Percentiles rank a stretch among this genome's conserved stretches.
Evolutionary conservation across 2,888 invertebrate species (phyloP).

Genomic region (Nephrotoma guestfalica): DNA sequence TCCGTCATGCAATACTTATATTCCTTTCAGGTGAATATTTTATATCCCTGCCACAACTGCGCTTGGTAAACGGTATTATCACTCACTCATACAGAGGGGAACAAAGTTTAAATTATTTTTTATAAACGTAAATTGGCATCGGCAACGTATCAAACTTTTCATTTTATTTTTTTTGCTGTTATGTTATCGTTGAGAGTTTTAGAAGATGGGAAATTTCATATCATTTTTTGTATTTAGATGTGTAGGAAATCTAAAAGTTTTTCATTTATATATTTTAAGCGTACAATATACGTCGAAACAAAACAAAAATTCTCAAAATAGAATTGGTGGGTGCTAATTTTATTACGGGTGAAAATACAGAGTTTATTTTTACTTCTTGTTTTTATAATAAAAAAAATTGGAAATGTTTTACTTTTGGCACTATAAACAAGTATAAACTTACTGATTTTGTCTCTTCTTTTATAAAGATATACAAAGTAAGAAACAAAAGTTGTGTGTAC

Average conservation of each 20-base stretch:
- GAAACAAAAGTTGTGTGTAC: not conserved
- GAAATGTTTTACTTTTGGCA: not conserved
- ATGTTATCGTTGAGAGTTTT: not conserved
- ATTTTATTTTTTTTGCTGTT: not conserved
- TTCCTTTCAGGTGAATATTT: not conserved
- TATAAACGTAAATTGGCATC: not conserved
- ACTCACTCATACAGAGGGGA: not conserved
- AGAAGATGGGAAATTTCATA: not conserved
- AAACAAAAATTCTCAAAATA: not conserved
- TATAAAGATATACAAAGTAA: not conserved
- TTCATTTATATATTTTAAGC: not conserved
- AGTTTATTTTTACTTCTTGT: not conserved
- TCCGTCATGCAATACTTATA: no score
- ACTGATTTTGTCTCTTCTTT: not conserved
- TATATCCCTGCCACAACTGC: not conserved
- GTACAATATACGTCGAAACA: not conserved
- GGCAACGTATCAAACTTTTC: not conserved
- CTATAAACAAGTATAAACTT: not conserved
- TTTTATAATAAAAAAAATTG: not conserved
- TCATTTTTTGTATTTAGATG: not conserved
- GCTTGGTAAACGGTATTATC: not conserved
- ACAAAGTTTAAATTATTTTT: not conserved
- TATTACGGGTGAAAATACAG: not conserved
- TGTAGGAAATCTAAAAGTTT: not conserved
- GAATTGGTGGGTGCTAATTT: not conserved